Evolutionary conservation across 1,140 invertebrate genomes (phyloP), one percentile per base, ranked within the genome.

Genomic region (Drosophila subpulchrella): DNA sequence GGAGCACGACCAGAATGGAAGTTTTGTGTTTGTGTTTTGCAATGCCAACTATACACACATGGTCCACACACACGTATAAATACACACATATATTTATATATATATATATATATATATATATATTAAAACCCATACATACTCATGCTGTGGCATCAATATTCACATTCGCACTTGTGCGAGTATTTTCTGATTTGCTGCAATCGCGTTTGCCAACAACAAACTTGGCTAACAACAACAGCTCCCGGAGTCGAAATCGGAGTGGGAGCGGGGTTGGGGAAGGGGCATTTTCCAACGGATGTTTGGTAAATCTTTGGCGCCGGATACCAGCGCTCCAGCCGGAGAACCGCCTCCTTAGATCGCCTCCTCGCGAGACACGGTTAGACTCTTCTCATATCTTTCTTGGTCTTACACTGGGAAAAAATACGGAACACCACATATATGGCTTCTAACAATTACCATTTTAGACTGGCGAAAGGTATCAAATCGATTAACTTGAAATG

Each of bases 181-280:
- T 75, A 89, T 89, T 89, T 89, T 89, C 81, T 89, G 84, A 89
- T 89, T 89, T 89, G 79, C 83, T 81, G 84, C 84, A 88, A 89
- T 89, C 84, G 80, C 84, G 70, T 65, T 62, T 82, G 73, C 68
- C 79, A 78, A 71, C 81, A 83, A 73, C 60, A 89, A 78, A 59
- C 78, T 77, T 77, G 74, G 55, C 73, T 42, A 70, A 63, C 74
- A 75, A 62, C 66, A 70, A 55, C 57, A 56, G 15, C 58, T 75
- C 39, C 71, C 59, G 39, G 17, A 42, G 51, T 41, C 10, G 27
- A 27, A 27, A 27, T 27, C 27, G 20, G 20, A 20, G 27, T 27
- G 27, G 17, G 15, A 17, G 41, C 8, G n/a, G 41, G n/a, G n/a
- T 7, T 15, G n/a, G n/a, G n/a, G 10, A 8, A 10, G 54, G 24